Percentiles rank a stretch among this genome's conserved stretches.
These are phyloP conservation scores for Xerus rutilus DNA, from an alignment of 2,797 vertebrate genomes.

Conservation along the genomic window DNA sequence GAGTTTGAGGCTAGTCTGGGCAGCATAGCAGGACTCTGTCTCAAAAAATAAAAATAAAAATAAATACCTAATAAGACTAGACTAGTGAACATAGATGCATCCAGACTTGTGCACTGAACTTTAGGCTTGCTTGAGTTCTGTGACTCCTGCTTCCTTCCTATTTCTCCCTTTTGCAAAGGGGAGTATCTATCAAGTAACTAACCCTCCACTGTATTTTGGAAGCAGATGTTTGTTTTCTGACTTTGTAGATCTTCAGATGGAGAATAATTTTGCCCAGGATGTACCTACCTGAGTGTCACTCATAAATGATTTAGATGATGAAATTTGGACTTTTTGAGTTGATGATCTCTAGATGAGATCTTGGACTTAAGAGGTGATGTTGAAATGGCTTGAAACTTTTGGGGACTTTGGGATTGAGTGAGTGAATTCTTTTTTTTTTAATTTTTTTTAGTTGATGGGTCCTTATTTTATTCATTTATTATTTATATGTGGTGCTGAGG, in stretches of 20 bases:
- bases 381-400: conserved; percentile 48
- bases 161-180: neutral
- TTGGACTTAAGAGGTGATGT: neutral
- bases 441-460: too few species aligned
- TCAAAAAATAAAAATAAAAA: neutral
- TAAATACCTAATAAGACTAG: neutral
- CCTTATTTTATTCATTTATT: too few species aligned
- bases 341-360: conserved; percentile 28
- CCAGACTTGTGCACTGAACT: neutral
- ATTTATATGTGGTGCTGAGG: too few species aligned
- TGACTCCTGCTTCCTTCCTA: neutral
- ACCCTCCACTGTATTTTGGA: neutral
- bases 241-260: conserved; percentile 32
- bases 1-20: neutral
- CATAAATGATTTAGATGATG: conserved; percentile 2
- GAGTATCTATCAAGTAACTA: neutral
- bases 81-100: neutral
- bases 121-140: neutral
- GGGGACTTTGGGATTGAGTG: neutral
- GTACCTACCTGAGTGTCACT: neutral
- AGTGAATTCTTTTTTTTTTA: neutral
- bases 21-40: neutral
- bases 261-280: neutral
- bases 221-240: conserved; percentile 10
- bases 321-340: neutral